Conservation (phyloP, 2,888 invertebrate species). For the Timema podura region DNA sequence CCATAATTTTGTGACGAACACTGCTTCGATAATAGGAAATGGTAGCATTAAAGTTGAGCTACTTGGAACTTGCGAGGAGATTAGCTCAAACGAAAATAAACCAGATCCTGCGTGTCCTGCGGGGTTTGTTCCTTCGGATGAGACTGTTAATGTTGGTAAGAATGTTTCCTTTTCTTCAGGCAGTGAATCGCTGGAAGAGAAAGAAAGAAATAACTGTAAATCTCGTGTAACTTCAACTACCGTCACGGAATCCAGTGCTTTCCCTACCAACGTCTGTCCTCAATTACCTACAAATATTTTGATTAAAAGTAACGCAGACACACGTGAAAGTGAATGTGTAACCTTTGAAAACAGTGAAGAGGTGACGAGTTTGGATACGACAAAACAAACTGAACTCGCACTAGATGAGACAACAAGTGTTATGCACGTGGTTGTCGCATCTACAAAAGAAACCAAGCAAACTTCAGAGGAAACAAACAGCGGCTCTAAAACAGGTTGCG, state of each 20-base stretch:
- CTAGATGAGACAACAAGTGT: slow-evolving; percentile 7
- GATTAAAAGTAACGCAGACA: too few relatives aligned
- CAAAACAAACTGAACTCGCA: too few relatives aligned
- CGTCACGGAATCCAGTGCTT: too few relatives aligned
- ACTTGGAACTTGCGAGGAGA: too few relatives aligned
- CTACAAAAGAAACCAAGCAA: not conserved
- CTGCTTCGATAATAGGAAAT: slow-evolving; percentile 6
- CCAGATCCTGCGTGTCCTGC: too few relatives aligned
- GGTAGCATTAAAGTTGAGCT: not conserved
- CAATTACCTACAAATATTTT: too few relatives aligned
- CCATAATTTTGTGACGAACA: slow-evolving; percentile 18
- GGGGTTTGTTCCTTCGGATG: too few relatives aligned
- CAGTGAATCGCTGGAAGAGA: too few relatives aligned
- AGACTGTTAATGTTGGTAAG: too few relatives aligned
- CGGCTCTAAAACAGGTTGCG: not conserved
- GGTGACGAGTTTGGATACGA: not conserved
- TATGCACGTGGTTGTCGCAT: slow-evolving; percentile 25
- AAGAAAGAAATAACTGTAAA: not conserved
- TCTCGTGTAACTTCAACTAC: not conserved
- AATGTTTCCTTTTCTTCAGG: too few relatives aligned
- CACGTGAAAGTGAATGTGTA: slow-evolving; percentile 15
- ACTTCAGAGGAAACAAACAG: not conserved
- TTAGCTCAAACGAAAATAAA: too few relatives aligned
- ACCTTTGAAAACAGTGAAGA: slow-evolving; percentile 7
- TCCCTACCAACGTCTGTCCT: too few relatives aligned